phyloP scores from a whole-genome alignment of 2,113 vertebrate genomes.

The Rhombomys opimus region DNA sequence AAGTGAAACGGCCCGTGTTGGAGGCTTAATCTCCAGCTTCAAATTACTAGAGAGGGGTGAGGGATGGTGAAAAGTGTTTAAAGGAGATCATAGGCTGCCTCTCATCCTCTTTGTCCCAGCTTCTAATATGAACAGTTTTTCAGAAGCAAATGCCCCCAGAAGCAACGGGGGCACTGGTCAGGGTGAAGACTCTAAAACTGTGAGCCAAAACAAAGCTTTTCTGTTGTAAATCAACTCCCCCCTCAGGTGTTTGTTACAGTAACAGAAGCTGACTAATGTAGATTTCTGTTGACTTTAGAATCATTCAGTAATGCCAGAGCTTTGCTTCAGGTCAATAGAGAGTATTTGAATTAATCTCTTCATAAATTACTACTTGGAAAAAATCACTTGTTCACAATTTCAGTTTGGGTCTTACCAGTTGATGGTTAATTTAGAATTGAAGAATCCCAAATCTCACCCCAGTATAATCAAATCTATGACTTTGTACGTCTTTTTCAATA shows the following conservation, averaged over 20 bases:
- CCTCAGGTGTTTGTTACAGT: background rate
- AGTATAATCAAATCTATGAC: background rate
- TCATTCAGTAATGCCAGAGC: background rate
- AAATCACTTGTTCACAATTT: background rate
- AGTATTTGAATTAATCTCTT: conserved; percentile 5
- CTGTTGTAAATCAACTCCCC: background rate
- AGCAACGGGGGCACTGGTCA: background rate
- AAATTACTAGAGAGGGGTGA: background rate
- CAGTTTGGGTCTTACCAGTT: background rate
- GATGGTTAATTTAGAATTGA: background rate
- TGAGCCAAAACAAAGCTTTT: background rate
- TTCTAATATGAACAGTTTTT: background rate
- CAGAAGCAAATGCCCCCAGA: background rate
- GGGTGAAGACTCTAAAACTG: background rate
- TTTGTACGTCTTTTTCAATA: background rate
- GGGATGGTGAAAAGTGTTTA: background rate
- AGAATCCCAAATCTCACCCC: background rate
- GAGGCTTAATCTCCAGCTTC: background rate
- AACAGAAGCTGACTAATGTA: background rate
- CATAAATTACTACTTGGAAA: background rate
- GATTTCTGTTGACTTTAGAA: background rate
- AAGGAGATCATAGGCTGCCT: background rate
- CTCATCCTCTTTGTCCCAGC: background rate
- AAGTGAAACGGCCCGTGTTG: background rate
- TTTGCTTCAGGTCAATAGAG: background rate